Conservation (phyloP, 2,797 vertebrate genomes). For the Macrochelys suwanniensis region DNA sequence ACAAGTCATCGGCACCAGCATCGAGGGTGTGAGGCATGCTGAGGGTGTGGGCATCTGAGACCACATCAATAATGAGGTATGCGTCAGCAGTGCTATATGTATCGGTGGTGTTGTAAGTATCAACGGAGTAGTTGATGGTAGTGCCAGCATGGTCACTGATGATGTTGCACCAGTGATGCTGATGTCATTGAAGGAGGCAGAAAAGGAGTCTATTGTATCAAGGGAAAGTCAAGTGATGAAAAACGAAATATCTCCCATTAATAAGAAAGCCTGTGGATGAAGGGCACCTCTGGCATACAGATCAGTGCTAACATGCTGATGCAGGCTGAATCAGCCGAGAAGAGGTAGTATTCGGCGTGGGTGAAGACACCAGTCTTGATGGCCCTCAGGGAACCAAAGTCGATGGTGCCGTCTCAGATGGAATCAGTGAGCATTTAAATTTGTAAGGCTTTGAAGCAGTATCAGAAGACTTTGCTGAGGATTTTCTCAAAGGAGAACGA, state of each 20-base stretch:
- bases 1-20: neutral
- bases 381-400: neutral
- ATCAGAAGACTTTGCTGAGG: neutral
- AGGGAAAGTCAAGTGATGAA: neutral
- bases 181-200: neutral
- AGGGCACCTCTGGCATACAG: neutral
- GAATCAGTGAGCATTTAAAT: neutral
- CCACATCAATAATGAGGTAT: neutral
- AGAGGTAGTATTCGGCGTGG: neutral
- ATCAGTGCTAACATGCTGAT: neutral
- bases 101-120: neutral
- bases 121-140: neutral
- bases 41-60: neutral
- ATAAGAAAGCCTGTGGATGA: neutral
- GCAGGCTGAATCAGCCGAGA: neutral
- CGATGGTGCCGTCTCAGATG: neutral
- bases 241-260: neutral
- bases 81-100: neutral
- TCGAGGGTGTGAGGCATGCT: neutral
- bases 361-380: neutral
- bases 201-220: neutral
- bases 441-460: neutral
- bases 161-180: neutral
- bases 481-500: neutral
- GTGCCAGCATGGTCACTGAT: neutral